Conservation (phyloP, 2,797 vertebrate species). For the Passerculus sandwichensis region DNA sequence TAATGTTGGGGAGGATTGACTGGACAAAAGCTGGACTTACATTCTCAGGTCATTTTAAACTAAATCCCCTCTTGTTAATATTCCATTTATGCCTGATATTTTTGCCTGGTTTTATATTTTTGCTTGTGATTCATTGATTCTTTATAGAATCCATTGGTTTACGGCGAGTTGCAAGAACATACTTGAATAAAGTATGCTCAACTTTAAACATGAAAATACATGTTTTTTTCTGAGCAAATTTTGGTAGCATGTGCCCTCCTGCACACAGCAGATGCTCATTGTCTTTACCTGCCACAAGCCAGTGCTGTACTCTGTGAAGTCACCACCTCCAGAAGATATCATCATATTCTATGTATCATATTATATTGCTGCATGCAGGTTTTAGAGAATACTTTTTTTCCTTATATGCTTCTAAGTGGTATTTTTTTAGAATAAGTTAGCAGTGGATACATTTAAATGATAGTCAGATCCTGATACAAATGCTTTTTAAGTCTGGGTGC, state of each 20-base stretch:
- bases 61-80: background rate
- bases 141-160: background rate
- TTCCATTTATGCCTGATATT: background rate
- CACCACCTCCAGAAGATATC: background rate
- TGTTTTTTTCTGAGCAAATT: background rate
- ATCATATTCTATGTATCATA: background rate
- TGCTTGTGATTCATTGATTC: background rate
- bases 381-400: background rate
- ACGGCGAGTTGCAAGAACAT: background rate
- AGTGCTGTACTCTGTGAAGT: background rate
- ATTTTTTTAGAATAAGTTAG: background rate
- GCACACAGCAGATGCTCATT: background rate
- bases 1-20: accelerated
- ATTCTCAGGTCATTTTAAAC: background rate
- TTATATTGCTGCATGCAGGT: accelerated
- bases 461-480: background rate
- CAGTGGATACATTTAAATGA: background rate
- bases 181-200: background rate
- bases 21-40: background rate
- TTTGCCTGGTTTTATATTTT: background rate
- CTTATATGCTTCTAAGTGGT: background rate
- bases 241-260: background rate
- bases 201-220: background rate
- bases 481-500: background rate
- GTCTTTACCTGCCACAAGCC: background rate